Evolutionary conservation across 30 jellyfish, hydroid and myxozoan species (phyloP).

Genomic region (Hydra vulgaris): DNA sequence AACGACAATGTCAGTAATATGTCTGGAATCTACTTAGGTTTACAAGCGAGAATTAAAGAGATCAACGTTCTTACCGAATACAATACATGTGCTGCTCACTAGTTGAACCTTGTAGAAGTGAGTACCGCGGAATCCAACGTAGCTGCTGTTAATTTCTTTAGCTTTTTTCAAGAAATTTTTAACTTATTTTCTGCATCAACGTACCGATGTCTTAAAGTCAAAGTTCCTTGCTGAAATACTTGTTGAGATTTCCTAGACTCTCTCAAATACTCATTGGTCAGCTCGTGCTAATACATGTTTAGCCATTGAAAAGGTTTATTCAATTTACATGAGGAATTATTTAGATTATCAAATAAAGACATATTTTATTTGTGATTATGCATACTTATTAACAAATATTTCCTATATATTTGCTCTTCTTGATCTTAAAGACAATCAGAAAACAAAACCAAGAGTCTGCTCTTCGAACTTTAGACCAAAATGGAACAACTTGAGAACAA

Average conservation of each 20-base stretch:
- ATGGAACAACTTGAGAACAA: too few relatives aligned
- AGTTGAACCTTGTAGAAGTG: not conserved
- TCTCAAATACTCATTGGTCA: not conserved
- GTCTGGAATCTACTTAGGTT: not conserved
- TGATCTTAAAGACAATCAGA: too few relatives aligned
- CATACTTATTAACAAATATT: too few relatives aligned
- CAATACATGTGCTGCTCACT: not conserved
- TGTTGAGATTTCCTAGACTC: not conserved
- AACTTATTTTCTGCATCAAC: not conserved
- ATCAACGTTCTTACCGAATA: not conserved
- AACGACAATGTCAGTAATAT: not conserved
- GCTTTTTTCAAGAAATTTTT: not conserved
- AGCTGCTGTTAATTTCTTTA: not conserved
- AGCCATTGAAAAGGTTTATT: too few relatives aligned
- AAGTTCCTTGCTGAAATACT: not conserved
- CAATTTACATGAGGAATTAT: too few relatives aligned
- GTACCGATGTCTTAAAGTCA: too few relatives aligned
- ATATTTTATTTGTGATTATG: too few relatives aligned
- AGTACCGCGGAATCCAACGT: not conserved
- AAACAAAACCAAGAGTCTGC: too few relatives aligned
- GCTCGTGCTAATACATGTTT: not conserved
- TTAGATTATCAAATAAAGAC: too few relatives aligned
- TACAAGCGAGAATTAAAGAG: not conserved
- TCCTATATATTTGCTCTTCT: too few relatives aligned
- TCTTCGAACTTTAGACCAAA: too few relatives aligned